Percentiles rank a stretch among this genome's conserved stretches.
Evolutionary conservation across 2,888 invertebrate species (phyloP).

Genomic region (Lagria hirta): DNA sequence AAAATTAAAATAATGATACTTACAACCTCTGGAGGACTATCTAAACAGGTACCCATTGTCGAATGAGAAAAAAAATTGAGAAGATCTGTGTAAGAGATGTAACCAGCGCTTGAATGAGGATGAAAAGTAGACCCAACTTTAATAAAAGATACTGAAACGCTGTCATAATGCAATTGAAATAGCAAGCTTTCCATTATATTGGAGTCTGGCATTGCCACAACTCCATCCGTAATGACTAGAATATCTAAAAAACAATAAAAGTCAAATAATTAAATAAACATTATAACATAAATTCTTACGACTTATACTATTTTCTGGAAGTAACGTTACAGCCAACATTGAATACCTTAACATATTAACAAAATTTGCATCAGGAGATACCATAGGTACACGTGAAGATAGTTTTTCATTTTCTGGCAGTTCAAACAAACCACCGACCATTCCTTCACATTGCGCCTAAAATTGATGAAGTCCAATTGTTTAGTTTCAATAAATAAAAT

Average conservation of each 20-base stretch:
- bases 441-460: slow-evolving; percentile 57
- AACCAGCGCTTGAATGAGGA: slow-evolving; percentile 67
- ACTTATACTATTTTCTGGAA: slow-evolving; percentile 74
- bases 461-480: slow-evolving; percentile 30
- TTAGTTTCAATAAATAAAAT: background rate
- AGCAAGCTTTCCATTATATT: slow-evolving; percentile 70
- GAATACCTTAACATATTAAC: slow-evolving; percentile 77
- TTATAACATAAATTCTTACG: slow-evolving; percentile 56
- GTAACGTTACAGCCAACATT: slow-evolving; percentile 69
- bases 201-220: slow-evolving; percentile 71
- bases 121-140: slow-evolving; percentile 69
- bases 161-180: slow-evolving; percentile 70
- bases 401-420: slow-evolving; percentile 52
- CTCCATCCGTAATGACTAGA: slow-evolving; percentile 74
- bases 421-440: slow-evolving; percentile 59
- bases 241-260: slow-evolving; percentile 59
- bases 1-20: slow-evolving; percentile 36
- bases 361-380: slow-evolving; percentile 69
- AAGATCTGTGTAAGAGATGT: slow-evolving; percentile 72
- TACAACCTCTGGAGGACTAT: slow-evolving; percentile 58
- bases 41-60: slow-evolving; percentile 71
- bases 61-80: slow-evolving; percentile 74
- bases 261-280: slow-evolving; percentile 9
- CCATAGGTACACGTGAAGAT: slow-evolving; percentile 58
- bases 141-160: slow-evolving; percentile 74